Evolutionary conservation across 2,888 invertebrate genomes (phyloP).

Genomic region (Cecidostiba fungosa): DNA sequence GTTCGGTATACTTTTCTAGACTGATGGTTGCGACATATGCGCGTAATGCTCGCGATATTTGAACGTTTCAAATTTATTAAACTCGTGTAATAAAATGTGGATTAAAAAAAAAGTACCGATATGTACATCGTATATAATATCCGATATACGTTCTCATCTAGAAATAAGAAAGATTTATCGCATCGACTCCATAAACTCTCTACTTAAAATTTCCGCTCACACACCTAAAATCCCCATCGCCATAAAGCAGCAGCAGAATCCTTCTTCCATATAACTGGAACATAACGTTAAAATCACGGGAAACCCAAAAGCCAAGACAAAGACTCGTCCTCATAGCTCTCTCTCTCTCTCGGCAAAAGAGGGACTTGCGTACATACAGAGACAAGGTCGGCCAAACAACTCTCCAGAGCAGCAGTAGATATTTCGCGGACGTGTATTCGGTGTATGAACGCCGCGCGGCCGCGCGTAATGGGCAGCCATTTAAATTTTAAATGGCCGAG

Average conservation of each 20-base stretch:
- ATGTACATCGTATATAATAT: not conserved
- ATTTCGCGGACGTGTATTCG: constrained; percentile 6
- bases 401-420: not conserved
- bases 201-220: too few species aligned
- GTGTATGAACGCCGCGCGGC: constrained; percentile 62
- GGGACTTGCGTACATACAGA: not conserved
- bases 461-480: constrained; percentile 70
- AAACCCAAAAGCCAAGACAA: not conserved
- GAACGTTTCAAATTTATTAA: too few species aligned
- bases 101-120: too few species aligned
- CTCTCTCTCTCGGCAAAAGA: not conserved
- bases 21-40: too few species aligned
- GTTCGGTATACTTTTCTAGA: too few species aligned
- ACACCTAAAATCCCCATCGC: not conserved
- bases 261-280: not conserved
- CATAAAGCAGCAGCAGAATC: not conserved
- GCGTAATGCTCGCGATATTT: too few species aligned
- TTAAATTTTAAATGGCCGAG: constrained; percentile 75
- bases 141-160: too few species aligned
- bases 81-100: too few species aligned
- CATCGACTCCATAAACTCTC: not conserved
- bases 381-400: not conserved
- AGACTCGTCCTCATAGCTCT: not conserved
- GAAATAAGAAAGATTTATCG: not conserved
- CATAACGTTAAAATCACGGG: not conserved